Conservation (phyloP, 2,888 invertebrate genomes). For the Euplexia lucipara region DNA sequence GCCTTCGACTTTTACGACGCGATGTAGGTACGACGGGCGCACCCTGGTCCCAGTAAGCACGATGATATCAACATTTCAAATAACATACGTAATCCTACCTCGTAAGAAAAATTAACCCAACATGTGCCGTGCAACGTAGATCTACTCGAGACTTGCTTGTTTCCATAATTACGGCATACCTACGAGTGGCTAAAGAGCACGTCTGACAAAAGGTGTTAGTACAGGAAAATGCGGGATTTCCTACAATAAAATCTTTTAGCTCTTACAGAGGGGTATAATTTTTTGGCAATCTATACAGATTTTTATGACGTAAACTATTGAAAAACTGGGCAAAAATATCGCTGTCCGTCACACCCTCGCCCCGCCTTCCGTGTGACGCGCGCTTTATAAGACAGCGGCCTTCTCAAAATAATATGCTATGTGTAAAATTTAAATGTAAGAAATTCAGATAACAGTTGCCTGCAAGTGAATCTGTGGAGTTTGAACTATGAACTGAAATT, state of each 20-base stretch:
- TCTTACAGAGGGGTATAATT: not conserved
- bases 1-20: constrained; percentile 7
- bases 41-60: constrained; percentile 13
- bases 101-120: not conserved
- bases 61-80: constrained; percentile 12
- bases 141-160: too few relatives aligned
- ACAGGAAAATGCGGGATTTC: not conserved
- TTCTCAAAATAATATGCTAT: constrained; percentile 31
- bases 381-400: constrained; percentile 10
- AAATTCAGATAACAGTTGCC: constrained; percentile 2
- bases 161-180: too few relatives aligned
- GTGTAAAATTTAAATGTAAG: not conserved
- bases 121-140: too few relatives aligned
- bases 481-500: constrained; percentile 20
- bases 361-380: constrained; percentile 29
- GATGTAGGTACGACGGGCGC: constrained; percentile 2
- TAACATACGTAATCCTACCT: not conserved
- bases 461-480: not conserved
- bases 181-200: too few relatives aligned
- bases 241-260: not conserved
- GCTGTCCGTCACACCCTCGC: constrained; percentile 19
- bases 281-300: not conserved
- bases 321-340: constrained; percentile 17
- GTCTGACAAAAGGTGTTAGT: not conserved
- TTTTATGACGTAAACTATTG: not conserved